phyloP scores from a whole-genome alignment of 2,888 invertebrate genomes.

The Xylocampa areola region DNA sequence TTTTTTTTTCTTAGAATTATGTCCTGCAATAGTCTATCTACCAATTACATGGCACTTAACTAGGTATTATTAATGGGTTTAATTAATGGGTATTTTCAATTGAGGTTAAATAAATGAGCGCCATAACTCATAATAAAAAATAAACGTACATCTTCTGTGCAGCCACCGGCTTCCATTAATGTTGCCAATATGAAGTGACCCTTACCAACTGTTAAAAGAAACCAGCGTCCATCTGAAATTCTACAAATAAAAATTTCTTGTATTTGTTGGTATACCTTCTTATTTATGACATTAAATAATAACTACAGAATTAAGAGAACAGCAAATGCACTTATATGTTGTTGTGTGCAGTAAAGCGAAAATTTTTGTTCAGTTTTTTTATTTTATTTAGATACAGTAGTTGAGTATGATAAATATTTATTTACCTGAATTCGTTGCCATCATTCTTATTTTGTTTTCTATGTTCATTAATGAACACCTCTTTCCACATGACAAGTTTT shows the following conservation, averaged over 20 bases:
- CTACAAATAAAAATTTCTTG: conserved; percentile 65
- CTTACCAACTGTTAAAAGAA: conserved; percentile 93
- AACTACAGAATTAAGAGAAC: too few species aligned
- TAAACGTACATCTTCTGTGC: conserved; percentile 90
- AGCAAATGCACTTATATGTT: too few species aligned
- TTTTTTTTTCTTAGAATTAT: too few species aligned
- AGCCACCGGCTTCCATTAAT: conserved; percentile 94
- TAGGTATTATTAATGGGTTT: too few species aligned
- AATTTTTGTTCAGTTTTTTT: too few species aligned
- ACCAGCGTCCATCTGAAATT: conserved; percentile 92
- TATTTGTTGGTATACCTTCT: too few species aligned
- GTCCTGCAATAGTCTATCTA: too few species aligned
- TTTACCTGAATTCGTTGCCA: conserved; percentile 76
- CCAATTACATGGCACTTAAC: too few species aligned
- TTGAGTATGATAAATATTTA: background rate
- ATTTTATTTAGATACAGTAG: background rate
- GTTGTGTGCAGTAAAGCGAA: too few species aligned
- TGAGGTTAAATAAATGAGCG: background rate
- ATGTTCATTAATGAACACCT: conserved; percentile 91
- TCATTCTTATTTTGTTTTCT: conserved; percentile 76
- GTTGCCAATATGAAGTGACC: conserved; percentile 92
- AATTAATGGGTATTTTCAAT: too few species aligned
- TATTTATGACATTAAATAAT: too few species aligned
- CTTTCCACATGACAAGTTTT: conserved; percentile 93
- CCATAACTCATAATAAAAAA: background rate